Percentiles rank a stretch among this genome's conserved stretches.
phyloP scores from a whole-genome alignment of 2,113 vertebrate species.

The Marmota flaviventris region DNA sequence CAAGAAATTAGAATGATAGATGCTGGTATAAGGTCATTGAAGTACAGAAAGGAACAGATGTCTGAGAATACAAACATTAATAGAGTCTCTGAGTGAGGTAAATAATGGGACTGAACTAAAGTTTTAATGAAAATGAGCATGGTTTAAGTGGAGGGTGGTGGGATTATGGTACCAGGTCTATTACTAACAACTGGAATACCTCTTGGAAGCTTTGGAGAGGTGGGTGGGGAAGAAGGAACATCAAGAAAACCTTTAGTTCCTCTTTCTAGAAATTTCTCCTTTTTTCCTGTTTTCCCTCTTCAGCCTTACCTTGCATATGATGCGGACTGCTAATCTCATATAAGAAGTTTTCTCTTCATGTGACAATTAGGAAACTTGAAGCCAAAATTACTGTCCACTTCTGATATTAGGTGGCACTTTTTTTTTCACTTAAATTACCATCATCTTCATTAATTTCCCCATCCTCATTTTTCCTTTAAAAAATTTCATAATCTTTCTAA shows the following conservation, averaged over 20 bases:
- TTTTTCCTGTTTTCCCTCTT: neutral
- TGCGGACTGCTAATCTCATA: neutral
- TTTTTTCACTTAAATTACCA: neutral
- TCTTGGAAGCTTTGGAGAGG: neutral
- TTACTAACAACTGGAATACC: fast-evolving
- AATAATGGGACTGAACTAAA: neutral
- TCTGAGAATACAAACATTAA: neutral
- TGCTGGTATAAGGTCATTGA: neutral
- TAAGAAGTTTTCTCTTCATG: neutral
- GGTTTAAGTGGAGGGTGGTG: neutral
- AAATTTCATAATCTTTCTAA: neutral
- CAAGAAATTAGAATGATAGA: neutral
- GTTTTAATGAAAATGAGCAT: neutral
- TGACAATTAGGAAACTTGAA: neutral
- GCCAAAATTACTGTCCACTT: neutral
- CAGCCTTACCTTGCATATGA: neutral
- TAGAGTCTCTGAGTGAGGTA: neutral
- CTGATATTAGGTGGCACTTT: neutral
- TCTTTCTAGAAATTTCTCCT: neutral
- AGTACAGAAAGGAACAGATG: neutral
- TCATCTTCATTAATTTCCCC: neutral
- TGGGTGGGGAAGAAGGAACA: fast-evolving
- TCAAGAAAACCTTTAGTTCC: neutral
- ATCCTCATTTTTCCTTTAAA: neutral
- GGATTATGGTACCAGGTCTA: too few relatives aligned